These are phyloP conservation scores for Tychaedon coryphoeus DNA, from an alignment of 2,113 vertebrate species.

Conservation along the genomic window DNA sequence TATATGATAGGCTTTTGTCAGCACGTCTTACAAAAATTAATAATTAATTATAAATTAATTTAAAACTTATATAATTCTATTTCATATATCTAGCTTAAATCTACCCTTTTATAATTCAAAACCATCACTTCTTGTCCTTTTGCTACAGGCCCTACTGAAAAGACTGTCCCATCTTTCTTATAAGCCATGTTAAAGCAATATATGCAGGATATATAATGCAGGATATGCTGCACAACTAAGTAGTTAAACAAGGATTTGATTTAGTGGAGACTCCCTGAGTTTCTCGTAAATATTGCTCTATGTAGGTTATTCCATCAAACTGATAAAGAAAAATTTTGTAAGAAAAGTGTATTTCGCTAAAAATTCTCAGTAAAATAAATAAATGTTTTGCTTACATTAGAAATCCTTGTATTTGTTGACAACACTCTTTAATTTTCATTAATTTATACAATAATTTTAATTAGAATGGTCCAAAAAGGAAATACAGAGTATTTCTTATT, in stretches of 20 bases:
- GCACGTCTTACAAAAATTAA: background rate
- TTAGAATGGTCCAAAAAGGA: background rate
- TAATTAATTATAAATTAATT: background rate
- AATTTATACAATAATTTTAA: background rate
- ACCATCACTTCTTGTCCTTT: background rate
- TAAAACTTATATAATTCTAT: background rate
- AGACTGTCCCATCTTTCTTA: background rate
- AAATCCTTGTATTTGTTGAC: background rate
- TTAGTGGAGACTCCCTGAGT: background rate
- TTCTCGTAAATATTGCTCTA: background rate
- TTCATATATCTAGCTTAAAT: background rate
- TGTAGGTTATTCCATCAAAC: background rate
- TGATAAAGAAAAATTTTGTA: background rate
- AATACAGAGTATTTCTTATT: background rate
- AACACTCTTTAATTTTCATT: background rate
- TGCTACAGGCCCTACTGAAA: background rate
- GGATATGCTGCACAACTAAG: no score
- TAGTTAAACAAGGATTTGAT: background rate
- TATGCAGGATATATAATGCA: no score
- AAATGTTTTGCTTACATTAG: background rate
- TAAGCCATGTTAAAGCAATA: no score
- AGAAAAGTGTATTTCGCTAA: background rate
- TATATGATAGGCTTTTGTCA: background rate
- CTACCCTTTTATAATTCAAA: background rate
- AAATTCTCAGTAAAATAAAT: background rate